Percentiles rank a stretch among this genome's conserved stretches.
Conservation (phyloP, 37 sponge, comb jelly and placozoan species). For the Bolinopsis microptera region DNA sequence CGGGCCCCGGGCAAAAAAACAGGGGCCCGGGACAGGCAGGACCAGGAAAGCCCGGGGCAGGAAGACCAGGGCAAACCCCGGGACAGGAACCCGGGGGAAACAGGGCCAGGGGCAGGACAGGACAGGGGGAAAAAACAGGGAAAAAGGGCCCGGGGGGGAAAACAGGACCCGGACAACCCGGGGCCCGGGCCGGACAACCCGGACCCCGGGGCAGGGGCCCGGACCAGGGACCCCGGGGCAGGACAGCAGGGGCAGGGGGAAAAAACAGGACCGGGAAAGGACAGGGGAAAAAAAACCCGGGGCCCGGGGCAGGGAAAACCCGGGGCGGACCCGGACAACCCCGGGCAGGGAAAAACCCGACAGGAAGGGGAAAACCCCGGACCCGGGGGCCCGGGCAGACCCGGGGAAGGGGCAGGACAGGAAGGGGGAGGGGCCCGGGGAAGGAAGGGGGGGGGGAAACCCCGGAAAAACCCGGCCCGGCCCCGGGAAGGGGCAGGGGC, state of each 20-base stretch:
- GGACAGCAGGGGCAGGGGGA: background rate
- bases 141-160: constrained; percentile 5
- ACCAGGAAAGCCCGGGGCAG: background rate
- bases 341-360: background rate
- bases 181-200: background rate
- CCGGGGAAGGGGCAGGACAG: background rate
- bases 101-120: background rate
- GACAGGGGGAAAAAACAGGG: background rate
- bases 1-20: background rate
- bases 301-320: background rate
- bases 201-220: background rate
- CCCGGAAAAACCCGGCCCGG: too few species aligned
- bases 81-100: background rate
- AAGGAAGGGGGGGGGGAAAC: too few species aligned
- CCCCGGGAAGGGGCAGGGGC: too few species aligned
- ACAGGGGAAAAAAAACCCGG: background rate
- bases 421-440: background rate
- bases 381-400: background rate
- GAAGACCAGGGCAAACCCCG: background rate
- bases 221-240: background rate
- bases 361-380: background rate
- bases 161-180: background rate
- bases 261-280: background rate
- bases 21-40: background rate
- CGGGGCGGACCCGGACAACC: background rate